Base-by-base conservation (phyloP, 2,888 invertebrate species). In the Hydraecia micacea region DNA sequence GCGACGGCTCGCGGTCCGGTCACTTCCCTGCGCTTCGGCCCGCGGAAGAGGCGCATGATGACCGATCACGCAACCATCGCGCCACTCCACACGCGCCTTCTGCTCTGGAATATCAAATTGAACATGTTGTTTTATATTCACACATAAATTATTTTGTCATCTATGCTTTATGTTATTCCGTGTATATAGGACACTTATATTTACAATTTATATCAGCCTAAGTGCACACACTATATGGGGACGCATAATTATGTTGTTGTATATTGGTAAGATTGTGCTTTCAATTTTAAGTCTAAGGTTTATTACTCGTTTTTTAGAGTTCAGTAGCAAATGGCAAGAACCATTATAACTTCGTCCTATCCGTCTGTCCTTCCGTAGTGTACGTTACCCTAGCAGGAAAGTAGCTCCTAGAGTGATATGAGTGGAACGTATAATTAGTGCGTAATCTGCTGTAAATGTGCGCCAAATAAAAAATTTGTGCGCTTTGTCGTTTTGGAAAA, bases 21-120 rank as follows among this genome's bases (percentile, higher is more conserved):
- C 96, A 97, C 97, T 95, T 97, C 97, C 95, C 97, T 97, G 95
- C 97, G 97, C 94, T 97, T 97, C 95, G 97, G 97, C 93, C 97
- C 97, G 94, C 97, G 97, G 95, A 97, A 97, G 95, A 97, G 96
- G 95, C 97, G 97, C 97, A 97, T 97, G 95, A 95, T 96, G 96
- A 96, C 96, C 96, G 94, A 92, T 96, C 94, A 96, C 95, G 94
- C 95, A 94, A 93, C 95, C 96, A 96, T 96, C 91, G 94, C 94
- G 94, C 93, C 93, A 93, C 93, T 92, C 93, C 91, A 92, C 92
- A 91, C 91, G 92, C 91, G 90, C 92, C 91, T 89, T 87, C 87
- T 91, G 88, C 88, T 91, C 92, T 93, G 90, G 15, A 91, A 91
- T 74, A 62, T 32, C 11, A 72, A 69, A 49, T 7, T 32, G 21